Evolutionary conservation across 2,113 vertebrate species (phyloP), one percentile per base, ranked within the genome.

Genomic region (Melanerpes formicivorus): DNA sequence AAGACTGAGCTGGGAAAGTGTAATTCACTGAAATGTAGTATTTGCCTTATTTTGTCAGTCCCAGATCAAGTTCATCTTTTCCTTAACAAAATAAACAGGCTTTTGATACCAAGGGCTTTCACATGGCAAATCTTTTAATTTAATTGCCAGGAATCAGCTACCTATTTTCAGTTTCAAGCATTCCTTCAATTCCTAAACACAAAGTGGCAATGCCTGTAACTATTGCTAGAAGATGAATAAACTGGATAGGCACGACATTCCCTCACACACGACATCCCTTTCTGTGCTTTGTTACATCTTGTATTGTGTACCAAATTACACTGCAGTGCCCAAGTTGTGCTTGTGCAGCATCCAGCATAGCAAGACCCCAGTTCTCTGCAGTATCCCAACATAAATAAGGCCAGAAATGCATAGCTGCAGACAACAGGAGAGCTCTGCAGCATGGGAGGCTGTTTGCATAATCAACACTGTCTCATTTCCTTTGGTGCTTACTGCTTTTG

Each of bases 401-500:
- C 23, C 19, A 65, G 22, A 83, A 80, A 90, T 66, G 21, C 29
- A 25, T 64, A 52, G 22, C 7, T 87, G 78, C 80, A 90, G 69
- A 80, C 69, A 87, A 75, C 6, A 71, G 29, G 34, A 19, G 73
- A 56, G 71, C 25, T 95, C 93, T 85, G 50, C 55, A 95, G 23
- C 3, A 10, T 72, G 23, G 16, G 17, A 84, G 44, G 71, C 89
- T 84, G 73, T 93, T 90, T 91, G 76, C 73, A 88, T 84, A 93
- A 94, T 80, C 62, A 88, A 75, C 80, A 72, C 30, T 29, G 50
- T 81, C 72, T 94, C 65, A 10, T 92, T 88, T 85, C 87, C 34
- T 77, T 83, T 80, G 95, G 75, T 58, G 44, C 34, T 84, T 94
- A 73, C 30, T 65, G 80, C 80, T 93, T 83, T 90, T 86, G 80